Evolutionary conservation across 2,113 vertebrate genomes (phyloP).

Genomic region (Zingel zingel): DNA sequence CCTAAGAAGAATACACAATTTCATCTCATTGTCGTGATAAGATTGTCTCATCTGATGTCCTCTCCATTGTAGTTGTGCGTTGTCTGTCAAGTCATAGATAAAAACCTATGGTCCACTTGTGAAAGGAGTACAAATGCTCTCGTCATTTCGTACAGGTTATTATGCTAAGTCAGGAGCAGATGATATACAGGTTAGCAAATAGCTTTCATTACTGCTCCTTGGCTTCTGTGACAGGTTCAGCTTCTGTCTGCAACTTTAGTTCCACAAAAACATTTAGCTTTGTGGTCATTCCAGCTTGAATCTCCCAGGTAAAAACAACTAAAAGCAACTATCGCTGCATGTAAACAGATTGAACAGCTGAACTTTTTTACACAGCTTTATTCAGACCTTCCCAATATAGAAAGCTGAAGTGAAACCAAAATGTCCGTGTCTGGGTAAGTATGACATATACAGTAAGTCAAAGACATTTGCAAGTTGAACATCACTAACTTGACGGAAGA

Average conservation of each 20-base stretch:
- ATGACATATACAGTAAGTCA: too few relatives aligned
- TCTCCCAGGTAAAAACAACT: too few relatives aligned
- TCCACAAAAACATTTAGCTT: too few relatives aligned
- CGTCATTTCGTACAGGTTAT: not conserved
- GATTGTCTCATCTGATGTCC: not conserved
- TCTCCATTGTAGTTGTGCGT: not conserved
- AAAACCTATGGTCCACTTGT: not conserved
- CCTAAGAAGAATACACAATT: constrained; percentile 21
- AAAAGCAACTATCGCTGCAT: too few relatives aligned
- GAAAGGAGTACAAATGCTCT: not conserved
- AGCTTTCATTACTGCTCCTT: not conserved
- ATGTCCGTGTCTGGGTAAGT: too few relatives aligned
- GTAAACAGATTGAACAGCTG: too few relatives aligned
- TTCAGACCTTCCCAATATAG: not conserved
- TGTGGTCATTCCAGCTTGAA: too few relatives aligned
- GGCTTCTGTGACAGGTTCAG: not conserved
- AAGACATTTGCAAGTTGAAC: too few relatives aligned
- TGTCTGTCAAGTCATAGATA: constrained; percentile 15
- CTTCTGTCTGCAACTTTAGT: not conserved
- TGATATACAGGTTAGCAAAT: not conserved
- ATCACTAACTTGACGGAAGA: too few relatives aligned
- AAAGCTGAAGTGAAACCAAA: not conserved
- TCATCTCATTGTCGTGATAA: not conserved
- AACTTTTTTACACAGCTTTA: not conserved
- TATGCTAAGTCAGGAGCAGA: not conserved